phyloP scores from a whole-genome alignment of 2,797 vertebrate genomes.

The Squalus acanthias region DNA sequence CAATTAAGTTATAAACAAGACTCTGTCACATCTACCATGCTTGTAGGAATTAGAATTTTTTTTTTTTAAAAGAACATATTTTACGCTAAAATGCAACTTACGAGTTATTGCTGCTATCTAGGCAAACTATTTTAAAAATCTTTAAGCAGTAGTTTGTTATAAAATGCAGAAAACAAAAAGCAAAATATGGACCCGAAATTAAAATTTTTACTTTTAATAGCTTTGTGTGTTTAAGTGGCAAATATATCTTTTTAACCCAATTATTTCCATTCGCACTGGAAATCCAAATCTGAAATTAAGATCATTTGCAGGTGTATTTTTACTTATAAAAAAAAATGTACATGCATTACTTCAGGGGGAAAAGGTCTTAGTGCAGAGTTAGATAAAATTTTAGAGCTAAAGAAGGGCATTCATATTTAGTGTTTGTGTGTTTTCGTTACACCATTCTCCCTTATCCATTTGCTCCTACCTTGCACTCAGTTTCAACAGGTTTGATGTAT shows the following conservation, averaged over 20 bases:
- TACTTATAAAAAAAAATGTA: neutral
- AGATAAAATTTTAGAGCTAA: neutral
- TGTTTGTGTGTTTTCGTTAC: neutral
- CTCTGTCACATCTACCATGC: neutral
- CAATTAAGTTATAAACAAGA: neutral
- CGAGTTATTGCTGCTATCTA: neutral
- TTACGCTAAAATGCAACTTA: neutral
- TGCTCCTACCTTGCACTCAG: slow-evolving; percentile 72
- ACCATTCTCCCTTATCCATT: neutral
- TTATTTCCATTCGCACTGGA: neutral
- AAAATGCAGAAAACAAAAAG: neutral
- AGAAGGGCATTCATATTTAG: neutral
- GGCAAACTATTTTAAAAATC: neutral
- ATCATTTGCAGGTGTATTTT: too few species aligned
- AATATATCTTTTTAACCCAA: neutral
- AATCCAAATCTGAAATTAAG: neutral
- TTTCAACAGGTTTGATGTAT: slow-evolving; percentile 81
- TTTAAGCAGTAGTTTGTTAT: neutral
- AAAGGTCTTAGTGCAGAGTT: neutral
- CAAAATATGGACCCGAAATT: neutral
- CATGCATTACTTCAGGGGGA: neutral
- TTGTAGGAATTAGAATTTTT: neutral
- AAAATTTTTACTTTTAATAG: neutral
- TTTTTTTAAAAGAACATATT: neutral
- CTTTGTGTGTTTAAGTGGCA: neutral